A percentile compares a stretch with the other conserved stretches of the same genome.
phyloP scores from a whole-genome alignment of 2,888 invertebrate species.

The Augochlorella aurata region DNA sequence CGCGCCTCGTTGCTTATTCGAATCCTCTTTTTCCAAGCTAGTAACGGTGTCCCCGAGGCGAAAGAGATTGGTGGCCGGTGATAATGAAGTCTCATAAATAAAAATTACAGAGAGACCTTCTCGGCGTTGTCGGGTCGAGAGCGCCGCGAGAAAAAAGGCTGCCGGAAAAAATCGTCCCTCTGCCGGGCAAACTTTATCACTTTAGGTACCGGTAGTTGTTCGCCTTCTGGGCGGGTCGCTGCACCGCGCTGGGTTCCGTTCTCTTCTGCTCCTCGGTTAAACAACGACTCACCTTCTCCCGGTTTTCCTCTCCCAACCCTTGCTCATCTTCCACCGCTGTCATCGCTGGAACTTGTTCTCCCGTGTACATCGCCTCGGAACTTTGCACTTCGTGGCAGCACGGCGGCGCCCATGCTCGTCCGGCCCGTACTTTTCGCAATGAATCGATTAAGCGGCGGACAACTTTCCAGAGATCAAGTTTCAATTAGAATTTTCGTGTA shows the following conservation, averaged over 20 bases:
- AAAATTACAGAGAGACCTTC: slow-evolving; percentile 66
- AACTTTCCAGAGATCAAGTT: neutral
- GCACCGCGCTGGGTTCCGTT: neutral
- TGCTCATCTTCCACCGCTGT: neutral
- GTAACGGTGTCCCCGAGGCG: slow-evolving; percentile 28
- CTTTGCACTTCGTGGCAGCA: slow-evolving; percentile 62
- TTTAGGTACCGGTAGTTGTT: slow-evolving; percentile 60
- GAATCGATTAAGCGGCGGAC: slow-evolving; percentile 54
- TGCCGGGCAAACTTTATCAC: slow-evolving; percentile 73
- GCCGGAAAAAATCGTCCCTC: slow-evolving; percentile 51
- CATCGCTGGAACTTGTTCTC: slow-evolving; percentile 17
- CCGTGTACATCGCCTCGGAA: slow-evolving; percentile 43
- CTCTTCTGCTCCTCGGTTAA: slow-evolving; percentile 19
- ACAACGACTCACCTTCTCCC: slow-evolving; percentile 20
- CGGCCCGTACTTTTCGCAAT: slow-evolving; percentile 54
- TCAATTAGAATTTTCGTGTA: slow-evolving; percentile 1
- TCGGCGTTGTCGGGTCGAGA: slow-evolving; percentile 19
- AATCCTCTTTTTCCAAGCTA: slow-evolving; percentile 16
- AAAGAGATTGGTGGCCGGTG: slow-evolving; percentile 59
- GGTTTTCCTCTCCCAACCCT: neutral
- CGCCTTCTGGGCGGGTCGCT: slow-evolving; percentile 26
- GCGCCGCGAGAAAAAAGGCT: slow-evolving; percentile 5
- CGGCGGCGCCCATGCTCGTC: neutral
- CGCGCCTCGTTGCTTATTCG: slow-evolving; percentile 27
- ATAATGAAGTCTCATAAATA: slow-evolving; percentile 71